Evolutionary conservation across 1,140 invertebrate genomes (phyloP), one percentile per base, ranked within the genome.

Genomic region (Drosophila triauraria): DNA sequence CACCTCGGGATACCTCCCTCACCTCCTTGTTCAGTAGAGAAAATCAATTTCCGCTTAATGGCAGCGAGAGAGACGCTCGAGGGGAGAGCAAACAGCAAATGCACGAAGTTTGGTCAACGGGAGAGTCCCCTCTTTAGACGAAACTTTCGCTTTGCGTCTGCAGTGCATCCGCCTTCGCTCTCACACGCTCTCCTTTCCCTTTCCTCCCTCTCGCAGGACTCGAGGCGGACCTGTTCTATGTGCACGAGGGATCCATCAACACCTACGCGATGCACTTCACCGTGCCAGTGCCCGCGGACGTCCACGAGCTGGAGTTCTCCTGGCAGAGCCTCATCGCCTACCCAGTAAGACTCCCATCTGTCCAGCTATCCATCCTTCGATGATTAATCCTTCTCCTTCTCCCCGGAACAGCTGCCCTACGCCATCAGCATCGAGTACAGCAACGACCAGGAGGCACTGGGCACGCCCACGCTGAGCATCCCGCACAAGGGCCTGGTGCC

Each of bases 231-330:
- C 93, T 98, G 85, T 97, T 95, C 93, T 86, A 98, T 92, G 97
- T 98, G 6, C 93, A 96, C 63, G 96, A 98, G 83, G 97, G 97
- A 44, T 96, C 97, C 57, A 96, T 98, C 83, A 98, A 98, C 93
- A 95, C 96, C 35, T 98, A 98, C 92, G 97, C 97, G 6, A 96
- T 98, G 93, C 96, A 96, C 85, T 99, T 98, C 92, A 95, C 95
- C 46, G 96, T 98, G 2, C 96, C 96, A 3, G 96, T 98, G 43
- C 96, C 96, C 13, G 95, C 96, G 3, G 95, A 97, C 82, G 95
- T 98, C 40, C 95, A 96, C 10, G 96, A 97, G 81, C 94, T 98
- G 61, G 96, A 97, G 93, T 98, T 98, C 93, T 97, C 96, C 69
- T 98, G 97, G 97, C 96, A 97, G 82, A 96, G 96, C 75, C 93